Percentiles rank a stretch among this genome's conserved stretches.
Evolutionary conservation across 2,888 invertebrate genomes (phyloP).

Genomic region (Nebria brevicollis): DNA sequence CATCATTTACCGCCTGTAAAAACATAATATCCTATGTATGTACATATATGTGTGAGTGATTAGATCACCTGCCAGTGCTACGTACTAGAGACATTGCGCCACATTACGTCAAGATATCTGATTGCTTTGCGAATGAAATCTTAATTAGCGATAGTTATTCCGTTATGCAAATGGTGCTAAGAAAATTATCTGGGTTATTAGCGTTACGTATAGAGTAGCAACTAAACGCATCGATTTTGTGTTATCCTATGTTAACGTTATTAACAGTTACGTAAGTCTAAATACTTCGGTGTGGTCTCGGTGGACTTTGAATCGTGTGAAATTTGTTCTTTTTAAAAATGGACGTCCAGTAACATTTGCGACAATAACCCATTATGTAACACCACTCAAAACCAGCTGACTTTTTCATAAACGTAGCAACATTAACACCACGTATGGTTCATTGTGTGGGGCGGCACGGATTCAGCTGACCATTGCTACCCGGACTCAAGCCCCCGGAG

Average conservation of each 20-base stretch:
- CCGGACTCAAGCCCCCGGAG: not conserved
- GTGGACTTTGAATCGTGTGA: too few species aligned
- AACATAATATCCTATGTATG: not conserved
- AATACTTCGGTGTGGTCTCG: too few species aligned
- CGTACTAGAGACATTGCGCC: too few species aligned
- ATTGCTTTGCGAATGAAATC: conserved; percentile 6
- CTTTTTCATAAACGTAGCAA: not conserved
- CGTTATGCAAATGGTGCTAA: conserved; percentile 7
- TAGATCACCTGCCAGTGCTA: not conserved
- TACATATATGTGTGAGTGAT: not conserved
- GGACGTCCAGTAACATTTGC: not conserved
- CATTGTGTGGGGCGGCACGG: not conserved
- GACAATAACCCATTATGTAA: not conserved
- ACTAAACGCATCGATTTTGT: not conserved
- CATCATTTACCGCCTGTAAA: not conserved
- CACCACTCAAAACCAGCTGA: not conserved
- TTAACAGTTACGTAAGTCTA: too few species aligned
- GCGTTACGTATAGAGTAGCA: not conserved
- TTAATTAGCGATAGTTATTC: conserved; percentile 20
- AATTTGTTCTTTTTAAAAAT: too few species aligned
- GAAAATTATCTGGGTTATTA: not conserved
- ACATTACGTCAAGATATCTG: not conserved
- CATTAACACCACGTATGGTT: not conserved
- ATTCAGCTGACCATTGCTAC: not conserved
- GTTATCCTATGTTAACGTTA: too few species aligned